Evolutionary conservation across 2,797 vertebrate species (phyloP).

Genomic region (Eulemur coronatus): DNA sequence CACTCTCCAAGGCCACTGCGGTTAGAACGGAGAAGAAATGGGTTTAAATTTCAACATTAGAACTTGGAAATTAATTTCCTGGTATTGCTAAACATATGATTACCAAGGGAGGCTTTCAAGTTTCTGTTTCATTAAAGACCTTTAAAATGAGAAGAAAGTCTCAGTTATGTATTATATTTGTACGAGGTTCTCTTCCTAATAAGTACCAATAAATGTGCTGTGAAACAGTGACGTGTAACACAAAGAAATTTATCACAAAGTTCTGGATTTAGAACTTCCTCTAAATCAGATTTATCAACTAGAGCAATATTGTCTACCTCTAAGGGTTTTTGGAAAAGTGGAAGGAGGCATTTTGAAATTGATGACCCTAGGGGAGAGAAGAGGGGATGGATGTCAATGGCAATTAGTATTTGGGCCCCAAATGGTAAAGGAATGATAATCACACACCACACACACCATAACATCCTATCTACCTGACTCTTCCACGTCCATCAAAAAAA

Average conservation of each 20-base stretch:
- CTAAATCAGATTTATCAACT: not conserved
- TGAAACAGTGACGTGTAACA: not conserved
- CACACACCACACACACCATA: not conserved
- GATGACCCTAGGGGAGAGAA: not conserved
- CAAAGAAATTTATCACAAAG: not conserved
- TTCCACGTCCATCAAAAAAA: not conserved
- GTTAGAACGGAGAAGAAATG: constrained; percentile 10
- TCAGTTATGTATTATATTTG: not conserved
- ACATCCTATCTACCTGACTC: not conserved
- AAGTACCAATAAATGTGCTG: not conserved
- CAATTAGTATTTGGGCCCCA: not conserved
- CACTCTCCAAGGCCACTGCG: not conserved
- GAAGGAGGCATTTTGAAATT: not conserved
- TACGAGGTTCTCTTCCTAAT: not conserved
- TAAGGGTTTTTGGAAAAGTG: not conserved
- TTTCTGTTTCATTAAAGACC: constrained; percentile 24
- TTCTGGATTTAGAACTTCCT: constrained; percentile 5
- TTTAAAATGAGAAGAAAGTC: constrained; percentile 20
- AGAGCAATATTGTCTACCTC: not conserved
- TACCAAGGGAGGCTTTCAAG: not conserved
- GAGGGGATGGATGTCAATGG: not conserved
- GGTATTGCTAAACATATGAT: not conserved
- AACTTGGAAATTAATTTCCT: not conserved
- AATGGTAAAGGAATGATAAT: not conserved
- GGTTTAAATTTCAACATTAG: constrained; percentile 18